Conservation (phyloP, 2,113 vertebrate genomes). For the Lepisosteus osseus region DNA sequence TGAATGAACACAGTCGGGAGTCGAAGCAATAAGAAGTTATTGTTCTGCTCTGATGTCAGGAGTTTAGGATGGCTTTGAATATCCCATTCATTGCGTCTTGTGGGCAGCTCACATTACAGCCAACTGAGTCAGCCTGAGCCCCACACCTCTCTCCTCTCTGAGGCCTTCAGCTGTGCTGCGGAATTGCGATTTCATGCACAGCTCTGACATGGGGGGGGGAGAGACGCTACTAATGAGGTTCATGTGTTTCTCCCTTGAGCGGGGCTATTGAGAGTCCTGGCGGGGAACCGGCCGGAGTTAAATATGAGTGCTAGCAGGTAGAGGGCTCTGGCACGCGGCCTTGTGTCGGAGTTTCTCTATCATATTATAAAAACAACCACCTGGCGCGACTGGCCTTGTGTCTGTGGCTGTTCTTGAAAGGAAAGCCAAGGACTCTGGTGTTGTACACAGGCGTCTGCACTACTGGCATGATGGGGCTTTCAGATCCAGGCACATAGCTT, state of each 20-base stretch:
- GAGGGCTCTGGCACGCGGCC: no score
- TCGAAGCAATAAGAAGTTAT: constrained; percentile 47
- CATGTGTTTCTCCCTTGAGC: constrained; percentile 29
- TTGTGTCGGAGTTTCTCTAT: no score
- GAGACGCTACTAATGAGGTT: constrained; percentile 46
- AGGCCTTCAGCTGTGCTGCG: constrained; percentile 34
- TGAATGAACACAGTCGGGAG: constrained; percentile 63
- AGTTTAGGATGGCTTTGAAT: constrained; percentile 47
- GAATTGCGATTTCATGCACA: constrained; percentile 58
- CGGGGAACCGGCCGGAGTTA: not conserved
- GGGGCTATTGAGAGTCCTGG: not conserved
- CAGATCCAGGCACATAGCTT: no score
- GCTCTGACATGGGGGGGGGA: constrained; percentile 26
- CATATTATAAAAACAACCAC: no score
- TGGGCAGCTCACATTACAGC: constrained; percentile 62
- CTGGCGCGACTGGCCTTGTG: no score
- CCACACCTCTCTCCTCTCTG: constrained; percentile 20
- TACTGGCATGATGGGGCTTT: no score
- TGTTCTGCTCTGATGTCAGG: constrained; percentile 66
- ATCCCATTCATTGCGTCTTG: constrained; percentile 63
- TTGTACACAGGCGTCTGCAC: no score
- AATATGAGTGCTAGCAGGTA: no score
- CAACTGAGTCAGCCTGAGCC: constrained; percentile 47
- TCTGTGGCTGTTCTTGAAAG: no score
- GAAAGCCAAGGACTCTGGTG: no score